These are phyloP conservation scores for Leptatherina wallacei DNA, from an alignment of 2,797 vertebrate genomes.

Conservation along the genomic window DNA sequence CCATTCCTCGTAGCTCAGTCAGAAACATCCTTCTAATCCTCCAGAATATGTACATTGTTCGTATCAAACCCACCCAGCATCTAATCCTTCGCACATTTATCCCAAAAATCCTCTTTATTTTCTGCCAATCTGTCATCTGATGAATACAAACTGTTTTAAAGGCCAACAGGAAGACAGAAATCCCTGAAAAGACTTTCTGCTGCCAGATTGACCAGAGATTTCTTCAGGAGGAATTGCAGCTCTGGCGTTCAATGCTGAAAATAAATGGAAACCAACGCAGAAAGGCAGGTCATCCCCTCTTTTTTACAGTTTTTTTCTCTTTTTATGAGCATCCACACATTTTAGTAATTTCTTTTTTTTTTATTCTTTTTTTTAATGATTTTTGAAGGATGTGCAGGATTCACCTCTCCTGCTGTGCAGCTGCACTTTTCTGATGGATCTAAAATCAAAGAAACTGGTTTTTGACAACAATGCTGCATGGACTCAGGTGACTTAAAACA, in stretches of 20 bases:
- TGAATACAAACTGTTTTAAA: slow-evolving; percentile 27
- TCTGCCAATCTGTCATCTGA: neutral
- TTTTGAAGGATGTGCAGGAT: slow-evolving; percentile 18
- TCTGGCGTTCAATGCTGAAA: slow-evolving; percentile 29
- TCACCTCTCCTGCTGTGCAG: slow-evolving; percentile 48
- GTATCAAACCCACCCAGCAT: slow-evolving; percentile 17
- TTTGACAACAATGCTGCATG: neutral
- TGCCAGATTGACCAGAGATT: slow-evolving; percentile 1
- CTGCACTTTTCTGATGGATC: slow-evolving; percentile 69
- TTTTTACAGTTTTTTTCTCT: neutral
- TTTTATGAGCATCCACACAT: neutral
- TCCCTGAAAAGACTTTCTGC: slow-evolving; percentile 51
- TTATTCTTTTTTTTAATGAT: neutral
- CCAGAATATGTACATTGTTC: slow-evolving; percentile 64
- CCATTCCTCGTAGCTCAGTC: neutral
- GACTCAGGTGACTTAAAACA: slow-evolving; percentile 48
- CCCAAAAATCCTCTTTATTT: neutral
- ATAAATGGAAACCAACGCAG: slow-evolving; percentile 30
- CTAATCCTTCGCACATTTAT: neutral
- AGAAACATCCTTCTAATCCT: slow-evolving; percentile 64
- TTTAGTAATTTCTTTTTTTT: neutral
- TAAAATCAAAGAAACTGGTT: slow-evolving; percentile 62
- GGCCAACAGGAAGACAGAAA: slow-evolving; percentile 57
- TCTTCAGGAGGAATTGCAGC: slow-evolving; percentile 28
- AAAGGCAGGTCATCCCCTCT: neutral